Base-by-base conservation (phyloP, 2,888 invertebrate species). In the Heliconius ethilla region DNA sequence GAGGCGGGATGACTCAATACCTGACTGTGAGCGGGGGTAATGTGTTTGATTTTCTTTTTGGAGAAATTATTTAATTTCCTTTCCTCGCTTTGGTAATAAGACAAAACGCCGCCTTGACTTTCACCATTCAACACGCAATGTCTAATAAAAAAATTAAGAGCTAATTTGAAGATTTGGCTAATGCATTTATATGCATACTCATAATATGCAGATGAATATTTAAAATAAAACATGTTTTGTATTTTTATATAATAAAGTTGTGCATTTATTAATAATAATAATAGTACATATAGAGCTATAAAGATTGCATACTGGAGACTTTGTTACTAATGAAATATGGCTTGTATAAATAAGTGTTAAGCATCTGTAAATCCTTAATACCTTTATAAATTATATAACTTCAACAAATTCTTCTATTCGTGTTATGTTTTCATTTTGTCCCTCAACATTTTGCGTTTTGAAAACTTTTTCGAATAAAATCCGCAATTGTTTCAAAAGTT, bases 321-420 rank as follows among this genome's bases (percentile, higher is more conserved):
- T 73, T 62, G 62, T 75, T 70, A 76, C 25, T 75, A 76, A 78
- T 75, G 40, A 70, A 75, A 78, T 77, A 72, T 69, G 72, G 81
- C 80, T 81, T 81, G 77, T 78, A 37, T 25, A 76, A 76, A 76
- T 81, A 77, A 77, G 80, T 77, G 75, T 72, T 65, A 65, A 67
- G 76, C 77, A 78, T 83, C 81, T 82, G 80, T 83, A 82, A 79
- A 79, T 82, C 76, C 69, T 63, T 75, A 80, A 65, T 73, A 65
- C 66, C 78, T 81, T 80, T 81, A 75, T 78, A 76, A 76, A 81
- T 82, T 89, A 93, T 82, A 94, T 82, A 62, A 94, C 89, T 87
- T 93, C 93, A 79, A 94, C 92, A 76, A 94, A 85, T 83, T 94
- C 92, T 87, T 94, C 91, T 63, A 91, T 90, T n/a, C 94, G 87